These are phyloP conservation scores for Synodontis membranacea DNA, from an alignment of 2,113 vertebrate genomes.

Conservation along the genomic window DNA sequence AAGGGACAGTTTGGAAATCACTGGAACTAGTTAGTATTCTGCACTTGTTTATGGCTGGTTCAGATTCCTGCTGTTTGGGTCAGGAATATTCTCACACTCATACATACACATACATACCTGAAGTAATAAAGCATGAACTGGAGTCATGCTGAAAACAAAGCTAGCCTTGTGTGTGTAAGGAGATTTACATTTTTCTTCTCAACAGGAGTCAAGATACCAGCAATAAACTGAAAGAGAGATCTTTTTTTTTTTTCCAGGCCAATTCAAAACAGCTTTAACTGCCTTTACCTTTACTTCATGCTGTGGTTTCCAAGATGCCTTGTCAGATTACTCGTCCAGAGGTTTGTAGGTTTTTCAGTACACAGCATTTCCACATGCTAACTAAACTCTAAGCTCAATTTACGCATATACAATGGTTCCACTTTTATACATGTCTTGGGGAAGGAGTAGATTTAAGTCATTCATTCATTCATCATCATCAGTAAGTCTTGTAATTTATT, in stretches of 20 bases:
- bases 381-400: neutral
- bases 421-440: neutral
- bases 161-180: slow-evolving; percentile 37
- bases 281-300: slow-evolving; percentile 15
- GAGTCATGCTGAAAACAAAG: slow-evolving; percentile 49
- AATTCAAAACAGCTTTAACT: slow-evolving; percentile 23
- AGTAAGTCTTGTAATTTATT: neutral
- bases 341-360: neutral
- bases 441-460: neutral
- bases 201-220: slow-evolving; percentile 50
- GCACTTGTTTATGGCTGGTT: slow-evolving; percentile 24
- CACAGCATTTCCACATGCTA: neutral
- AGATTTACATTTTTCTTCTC: slow-evolving; percentile 51
- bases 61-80: slow-evolving; percentile 14
- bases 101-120: slow-evolving; percentile 20
- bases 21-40: slow-evolving; percentile 9
- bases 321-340: neutral
- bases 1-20: neutral
- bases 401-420: neutral
- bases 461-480: neutral
- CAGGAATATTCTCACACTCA: neutral
- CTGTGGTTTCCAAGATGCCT: slow-evolving; percentile 25
- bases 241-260: slow-evolving; percentile 44
- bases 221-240: slow-evolving; percentile 35
- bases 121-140: slow-evolving; percentile 36